Evolutionary conservation across 1,140 invertebrate genomes (phyloP).

Genomic region (Anastrepha obliqua): DNA sequence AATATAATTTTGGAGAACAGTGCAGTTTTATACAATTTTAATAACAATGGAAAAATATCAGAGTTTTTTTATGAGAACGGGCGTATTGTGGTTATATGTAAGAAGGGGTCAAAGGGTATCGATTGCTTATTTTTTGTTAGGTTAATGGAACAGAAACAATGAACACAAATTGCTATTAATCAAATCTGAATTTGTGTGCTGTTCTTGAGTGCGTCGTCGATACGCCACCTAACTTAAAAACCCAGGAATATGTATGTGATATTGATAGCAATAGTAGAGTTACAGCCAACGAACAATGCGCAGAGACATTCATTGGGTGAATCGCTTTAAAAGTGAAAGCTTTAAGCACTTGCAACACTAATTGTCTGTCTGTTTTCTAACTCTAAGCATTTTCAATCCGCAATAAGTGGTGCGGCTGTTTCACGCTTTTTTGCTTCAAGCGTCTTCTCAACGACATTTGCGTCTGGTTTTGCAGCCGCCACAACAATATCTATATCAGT

Average conservation of each 20-base stretch:
- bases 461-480: background rate
- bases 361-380: conserved; percentile 5
- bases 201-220: background rate
- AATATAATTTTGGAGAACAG: background rate
- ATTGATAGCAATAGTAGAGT: background rate
- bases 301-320: background rate
- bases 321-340: background rate
- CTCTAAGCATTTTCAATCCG: conserved; percentile 1
- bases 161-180: background rate
- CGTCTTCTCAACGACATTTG: background rate
- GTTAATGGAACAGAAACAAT: background rate
- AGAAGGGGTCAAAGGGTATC: too few relatives aligned
- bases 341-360: conserved; percentile 42
- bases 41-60: background rate
- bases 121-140: background rate
- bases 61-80: background rate
- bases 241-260: conserved; percentile 12
- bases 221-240: background rate
- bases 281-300: conserved; percentile 5
- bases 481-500: conserved; percentile 5
- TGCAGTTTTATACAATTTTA: conserved; percentile 1
- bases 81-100: background rate
- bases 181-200: background rate
- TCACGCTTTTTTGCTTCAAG: conserved; percentile 9
- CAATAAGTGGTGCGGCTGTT: conserved; percentile 23